Conservation (phyloP, 2,888 invertebrate species). For the Synergus laeviventris region DNA sequence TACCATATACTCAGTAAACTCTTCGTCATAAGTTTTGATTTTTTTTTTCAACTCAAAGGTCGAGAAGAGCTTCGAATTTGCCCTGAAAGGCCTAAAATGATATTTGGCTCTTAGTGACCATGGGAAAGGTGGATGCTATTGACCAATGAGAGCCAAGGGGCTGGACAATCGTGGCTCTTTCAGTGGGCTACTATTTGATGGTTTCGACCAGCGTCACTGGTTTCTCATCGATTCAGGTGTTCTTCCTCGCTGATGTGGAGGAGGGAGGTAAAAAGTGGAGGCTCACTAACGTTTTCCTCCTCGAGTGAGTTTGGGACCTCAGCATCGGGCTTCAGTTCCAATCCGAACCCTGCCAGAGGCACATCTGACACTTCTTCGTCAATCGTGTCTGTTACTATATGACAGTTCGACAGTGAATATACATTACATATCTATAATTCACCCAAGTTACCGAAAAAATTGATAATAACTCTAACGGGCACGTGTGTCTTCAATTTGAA, state of each 20-base stretch:
- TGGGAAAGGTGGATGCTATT: slow-evolving; percentile 50
- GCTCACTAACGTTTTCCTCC: slow-evolving; percentile 52
- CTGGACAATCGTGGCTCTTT: slow-evolving; percentile 54
- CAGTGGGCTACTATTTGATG: slow-evolving; percentile 50
- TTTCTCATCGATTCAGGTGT: slow-evolving; percentile 36
- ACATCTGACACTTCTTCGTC: slow-evolving; percentile 44
- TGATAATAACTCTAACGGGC: background rate
- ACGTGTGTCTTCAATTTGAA: slow-evolving; percentile 1
- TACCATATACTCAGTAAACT: background rate
- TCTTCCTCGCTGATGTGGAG: slow-evolving; percentile 26
- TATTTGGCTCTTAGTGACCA: slow-evolving; percentile 47
- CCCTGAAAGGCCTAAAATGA: slow-evolving; percentile 43
- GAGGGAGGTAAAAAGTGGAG: slow-evolving; percentile 12
- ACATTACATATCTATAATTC: background rate
- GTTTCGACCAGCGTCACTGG: slow-evolving; percentile 47
- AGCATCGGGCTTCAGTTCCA: slow-evolving; percentile 53
- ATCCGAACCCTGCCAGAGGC: slow-evolving; percentile 51
- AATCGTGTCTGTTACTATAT: background rate
- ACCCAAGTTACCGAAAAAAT: background rate
- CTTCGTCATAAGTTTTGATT: background rate
- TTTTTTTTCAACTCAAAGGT: slow-evolving; percentile 3
- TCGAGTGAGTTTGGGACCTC: slow-evolving; percentile 44
- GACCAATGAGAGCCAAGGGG: slow-evolving; percentile 64
- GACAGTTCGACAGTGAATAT: slow-evolving; percentile 21
- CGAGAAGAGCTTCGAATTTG: background rate